phyloP scores from a whole-genome alignment of 2,113 vertebrate genomes.

The Phrynocephalus versicolor region DNA sequence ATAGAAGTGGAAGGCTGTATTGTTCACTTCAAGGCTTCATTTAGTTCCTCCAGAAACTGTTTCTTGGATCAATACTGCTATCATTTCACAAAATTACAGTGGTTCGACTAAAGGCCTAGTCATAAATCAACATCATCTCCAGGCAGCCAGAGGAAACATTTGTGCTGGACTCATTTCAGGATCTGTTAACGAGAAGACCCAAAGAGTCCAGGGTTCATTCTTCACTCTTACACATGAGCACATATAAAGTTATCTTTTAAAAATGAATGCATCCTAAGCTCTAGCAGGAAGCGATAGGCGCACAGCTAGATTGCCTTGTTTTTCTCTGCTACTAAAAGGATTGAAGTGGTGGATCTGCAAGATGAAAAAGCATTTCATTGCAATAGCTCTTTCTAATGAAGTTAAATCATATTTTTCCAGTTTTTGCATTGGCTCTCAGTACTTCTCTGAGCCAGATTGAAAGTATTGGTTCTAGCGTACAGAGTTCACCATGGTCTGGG shows the following conservation, averaged over 20 bases:
- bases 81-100: constrained; percentile 87
- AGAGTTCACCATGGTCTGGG: too few relatives aligned
- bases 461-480: too few relatives aligned
- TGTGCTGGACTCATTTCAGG: constrained; percentile 35
- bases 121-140: constrained; percentile 75
- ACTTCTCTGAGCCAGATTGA: too few relatives aligned
- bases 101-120: constrained; percentile 77
- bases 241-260: not conserved
- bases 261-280: constrained; percentile 25
- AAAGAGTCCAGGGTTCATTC: not conserved
- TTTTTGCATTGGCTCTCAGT: too few relatives aligned
- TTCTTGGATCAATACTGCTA: constrained; percentile 85
- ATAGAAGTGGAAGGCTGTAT: constrained; percentile 71
- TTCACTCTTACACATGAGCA: not conserved
- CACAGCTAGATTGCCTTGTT: not conserved
- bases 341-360: not conserved
- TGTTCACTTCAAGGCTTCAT: constrained; percentile 64
- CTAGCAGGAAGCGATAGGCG: not conserved
- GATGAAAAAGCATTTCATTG: constrained; percentile 10
- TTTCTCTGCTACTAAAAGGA: constrained; percentile 16
- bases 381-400: not conserved
- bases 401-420: too few relatives aligned
- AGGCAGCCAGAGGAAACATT: constrained; percentile 58
- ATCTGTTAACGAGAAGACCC: constrained; percentile 19
- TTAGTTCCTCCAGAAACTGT: constrained; percentile 75